Percentiles rank a stretch among this genome's conserved stretches.
Conservation (phyloP, 2,888 invertebrate species). For the Macrophya alboannulata region DNA sequence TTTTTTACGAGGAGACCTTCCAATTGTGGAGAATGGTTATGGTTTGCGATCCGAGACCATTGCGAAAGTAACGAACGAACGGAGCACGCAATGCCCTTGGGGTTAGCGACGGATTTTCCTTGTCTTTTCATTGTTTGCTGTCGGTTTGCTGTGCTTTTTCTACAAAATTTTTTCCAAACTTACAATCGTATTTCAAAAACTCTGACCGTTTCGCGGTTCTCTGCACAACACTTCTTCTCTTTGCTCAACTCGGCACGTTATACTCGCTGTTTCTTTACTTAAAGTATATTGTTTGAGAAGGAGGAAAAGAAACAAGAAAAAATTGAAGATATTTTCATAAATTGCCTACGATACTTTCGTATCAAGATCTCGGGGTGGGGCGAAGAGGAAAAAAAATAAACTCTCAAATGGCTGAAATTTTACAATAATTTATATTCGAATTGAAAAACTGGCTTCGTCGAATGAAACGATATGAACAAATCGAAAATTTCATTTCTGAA, state of each 20-base stretch:
- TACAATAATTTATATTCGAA: not conserved
- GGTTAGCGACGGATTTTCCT: slow-evolving; percentile 13
- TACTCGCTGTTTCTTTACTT: not conserved
- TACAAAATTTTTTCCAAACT: slow-evolving; percentile 22
- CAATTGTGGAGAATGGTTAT: slow-evolving; percentile 47
- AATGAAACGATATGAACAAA: not conserved
- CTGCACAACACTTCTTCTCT: slow-evolving; percentile 12
- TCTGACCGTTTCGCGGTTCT: slow-evolving; percentile 31
- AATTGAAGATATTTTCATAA: not conserved
- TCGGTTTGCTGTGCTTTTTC: not conserved
- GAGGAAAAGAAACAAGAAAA: not conserved
- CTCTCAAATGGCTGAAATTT: not conserved
- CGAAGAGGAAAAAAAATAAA: not conserved
- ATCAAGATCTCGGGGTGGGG: not conserved
- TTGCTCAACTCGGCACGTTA: not conserved
- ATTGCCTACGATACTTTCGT: not conserved
- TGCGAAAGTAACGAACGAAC: slow-evolving; percentile 48
- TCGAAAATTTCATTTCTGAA: not conserved
- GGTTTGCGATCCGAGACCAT: slow-evolving; percentile 47
- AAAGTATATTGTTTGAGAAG: not conserved
- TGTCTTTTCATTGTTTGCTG: slow-evolving; percentile 44
- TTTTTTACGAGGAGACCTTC: slow-evolving; percentile 48
- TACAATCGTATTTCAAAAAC: slow-evolving; percentile 37
- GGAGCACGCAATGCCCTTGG: slow-evolving; percentile 35
- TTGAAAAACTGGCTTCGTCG: too few species aligned